A percentile compares a stretch with the other conserved stretches of the same genome.
These are phyloP conservation scores for Mastomys natalensis DNA, from an alignment of 2,113 vertebrate species.

Conservation along the genomic window DNA sequence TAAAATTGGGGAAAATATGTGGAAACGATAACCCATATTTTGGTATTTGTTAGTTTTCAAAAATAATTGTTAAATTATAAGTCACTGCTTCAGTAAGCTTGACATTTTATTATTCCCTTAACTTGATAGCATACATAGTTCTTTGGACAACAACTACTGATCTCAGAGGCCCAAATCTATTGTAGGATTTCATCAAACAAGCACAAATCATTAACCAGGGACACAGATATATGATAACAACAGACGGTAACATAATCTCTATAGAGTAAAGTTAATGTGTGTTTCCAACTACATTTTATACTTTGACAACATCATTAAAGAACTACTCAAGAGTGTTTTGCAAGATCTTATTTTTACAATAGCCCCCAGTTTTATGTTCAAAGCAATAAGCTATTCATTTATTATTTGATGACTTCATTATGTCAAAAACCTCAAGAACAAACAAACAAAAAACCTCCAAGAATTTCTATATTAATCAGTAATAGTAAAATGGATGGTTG, in stretches of 20 bases:
- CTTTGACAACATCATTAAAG: constrained; percentile 53
- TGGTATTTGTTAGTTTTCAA: not conserved
- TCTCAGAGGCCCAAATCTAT: constrained; percentile 14
- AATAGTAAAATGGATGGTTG: not conserved
- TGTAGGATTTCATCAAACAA: constrained; percentile 52
- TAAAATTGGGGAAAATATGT: constrained; percentile 14
- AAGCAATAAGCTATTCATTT: not conserved
- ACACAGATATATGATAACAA: constrained; percentile 18
- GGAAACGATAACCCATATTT: not conserved
- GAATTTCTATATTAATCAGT: not conserved
- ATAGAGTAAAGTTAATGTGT: constrained; percentile 44
- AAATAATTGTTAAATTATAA: constrained; percentile 24
- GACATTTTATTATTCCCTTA: not conserved
- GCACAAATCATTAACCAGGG: constrained; percentile 52
- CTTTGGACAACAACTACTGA: constrained; percentile 31
- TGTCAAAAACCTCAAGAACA: not conserved
- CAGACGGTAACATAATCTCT: constrained; percentile 10
- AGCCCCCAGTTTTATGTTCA: not conserved
- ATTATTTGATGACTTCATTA: constrained; percentile 35
- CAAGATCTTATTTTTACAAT: constrained; percentile 41
- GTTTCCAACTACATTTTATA: constrained; percentile 29
- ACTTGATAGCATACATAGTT: not conserved
- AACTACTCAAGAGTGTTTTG: not conserved
- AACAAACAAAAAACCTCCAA: not conserved
- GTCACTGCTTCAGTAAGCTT: not conserved